Conservation (phyloP, 2,888 invertebrate species). For the Arctia plantaginis region DNA sequence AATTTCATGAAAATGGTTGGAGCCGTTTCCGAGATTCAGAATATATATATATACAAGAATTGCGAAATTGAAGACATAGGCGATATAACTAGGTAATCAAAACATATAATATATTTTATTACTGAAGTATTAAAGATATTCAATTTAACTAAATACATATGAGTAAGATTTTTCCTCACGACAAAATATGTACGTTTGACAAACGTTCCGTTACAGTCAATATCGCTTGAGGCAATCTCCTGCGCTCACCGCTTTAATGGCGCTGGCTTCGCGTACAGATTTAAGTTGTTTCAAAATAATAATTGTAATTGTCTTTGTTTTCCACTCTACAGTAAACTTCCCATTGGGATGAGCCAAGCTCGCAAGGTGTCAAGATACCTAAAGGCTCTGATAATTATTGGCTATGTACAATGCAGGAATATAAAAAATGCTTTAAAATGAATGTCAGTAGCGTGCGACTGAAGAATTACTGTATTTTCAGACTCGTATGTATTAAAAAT, state of each 20-base stretch:
- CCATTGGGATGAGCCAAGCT: background rate
- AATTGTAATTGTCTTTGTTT: background rate
- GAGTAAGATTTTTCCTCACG: background rate
- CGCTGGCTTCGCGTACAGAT: slow-evolving; percentile 38
- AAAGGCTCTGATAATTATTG: background rate
- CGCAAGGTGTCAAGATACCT: background rate
- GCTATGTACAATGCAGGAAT: background rate
- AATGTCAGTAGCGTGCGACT: background rate
- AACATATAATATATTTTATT: background rate
- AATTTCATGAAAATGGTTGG: too few species aligned
- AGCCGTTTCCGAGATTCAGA: too few species aligned
- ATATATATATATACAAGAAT: background rate
- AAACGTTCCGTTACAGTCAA: slow-evolving; percentile 39
- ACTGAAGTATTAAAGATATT: background rate
- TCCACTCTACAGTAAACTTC: background rate
- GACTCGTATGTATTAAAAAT: background rate
- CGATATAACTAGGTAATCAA: background rate
- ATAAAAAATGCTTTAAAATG: background rate
- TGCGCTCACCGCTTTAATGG: slow-evolving; percentile 67
- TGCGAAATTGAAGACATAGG: background rate
- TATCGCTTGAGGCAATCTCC: slow-evolving; percentile 58
- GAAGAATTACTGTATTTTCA: background rate
- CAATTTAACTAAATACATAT: background rate
- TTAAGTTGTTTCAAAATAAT: background rate
- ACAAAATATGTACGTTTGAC: slow-evolving; percentile 4